phyloP scores from a whole-genome alignment of 2,888 invertebrate genomes.

The Epiblema foenella region DNA sequence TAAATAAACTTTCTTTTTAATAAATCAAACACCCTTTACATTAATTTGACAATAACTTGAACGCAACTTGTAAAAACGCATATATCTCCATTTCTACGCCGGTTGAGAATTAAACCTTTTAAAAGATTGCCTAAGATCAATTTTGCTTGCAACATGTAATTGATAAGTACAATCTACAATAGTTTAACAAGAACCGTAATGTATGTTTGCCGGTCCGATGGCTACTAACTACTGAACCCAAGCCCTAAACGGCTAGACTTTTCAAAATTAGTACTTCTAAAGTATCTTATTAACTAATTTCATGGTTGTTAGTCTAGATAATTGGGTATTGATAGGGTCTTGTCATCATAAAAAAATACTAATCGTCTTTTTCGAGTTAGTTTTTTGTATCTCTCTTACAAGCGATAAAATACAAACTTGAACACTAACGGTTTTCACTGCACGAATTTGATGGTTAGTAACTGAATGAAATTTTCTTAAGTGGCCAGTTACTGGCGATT shows the following conservation, averaged over 20 bases:
- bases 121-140: background rate
- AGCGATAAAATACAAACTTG: no score
- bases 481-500: no score
- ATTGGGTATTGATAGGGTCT: constrained; percentile 42
- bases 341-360: constrained; percentile 4
- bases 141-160: constrained; percentile 9
- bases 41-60: constrained; percentile 5
- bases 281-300: constrained; percentile 60
- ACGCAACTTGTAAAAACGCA: background rate
- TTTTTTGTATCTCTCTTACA: background rate
- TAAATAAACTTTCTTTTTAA: no score
- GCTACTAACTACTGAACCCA: constrained; percentile 31
- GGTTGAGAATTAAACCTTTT: background rate
- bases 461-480: no score
- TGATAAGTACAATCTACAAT: constrained; percentile 22
- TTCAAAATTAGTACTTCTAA: constrained; percentile 19
- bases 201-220: constrained; percentile 32
- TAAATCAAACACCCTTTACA: constrained; percentile 1
- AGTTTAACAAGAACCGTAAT: constrained; percentile 34
- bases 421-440: no score
- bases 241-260: constrained; percentile 27
- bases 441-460: no score
- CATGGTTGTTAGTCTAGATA: constrained; percentile 59
- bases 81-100: background rate
- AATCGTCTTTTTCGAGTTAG: background rate